These are phyloP conservation scores for Periphyllus acericola DNA, from an alignment of 2,888 invertebrate species.

Conservation along the genomic window DNA sequence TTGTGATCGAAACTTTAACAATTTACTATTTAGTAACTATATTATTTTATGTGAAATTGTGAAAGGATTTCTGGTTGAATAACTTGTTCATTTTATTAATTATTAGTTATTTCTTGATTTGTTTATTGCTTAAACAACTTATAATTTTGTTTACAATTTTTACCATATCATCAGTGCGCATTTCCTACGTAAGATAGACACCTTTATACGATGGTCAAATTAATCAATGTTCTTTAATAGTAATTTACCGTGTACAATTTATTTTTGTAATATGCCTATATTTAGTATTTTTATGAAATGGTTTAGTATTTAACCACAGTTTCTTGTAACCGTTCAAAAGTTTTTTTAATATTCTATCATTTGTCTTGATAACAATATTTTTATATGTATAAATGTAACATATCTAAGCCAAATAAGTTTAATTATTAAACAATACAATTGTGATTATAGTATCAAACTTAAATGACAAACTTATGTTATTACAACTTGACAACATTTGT, in stretches of 20 bases:
- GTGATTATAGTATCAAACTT: not conserved
- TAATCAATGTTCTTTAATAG: not conserved
- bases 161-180: not conserved
- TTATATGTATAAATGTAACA: not conserved
- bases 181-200: not conserved
- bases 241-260: not conserved
- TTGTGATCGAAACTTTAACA: not conserved
- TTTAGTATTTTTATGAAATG: not conserved
- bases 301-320: not conserved
- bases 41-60: constrained; percentile 18
- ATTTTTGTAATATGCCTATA: not conserved
- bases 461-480: too few relatives aligned
- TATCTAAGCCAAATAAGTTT: not conserved
- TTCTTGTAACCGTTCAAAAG: not conserved
- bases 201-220: not conserved
- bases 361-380: not conserved
- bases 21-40: not conserved
- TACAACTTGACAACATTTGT: too few relatives aligned
- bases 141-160: not conserved
- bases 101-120: not conserved
- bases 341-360: not conserved
- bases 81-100: constrained; percentile 6
- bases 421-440: not conserved
- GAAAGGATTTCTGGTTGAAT: constrained; percentile 11
- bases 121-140: not conserved